phyloP scores from a whole-genome alignment of 2,113 vertebrate species.

The Arizona elegans region DNA sequence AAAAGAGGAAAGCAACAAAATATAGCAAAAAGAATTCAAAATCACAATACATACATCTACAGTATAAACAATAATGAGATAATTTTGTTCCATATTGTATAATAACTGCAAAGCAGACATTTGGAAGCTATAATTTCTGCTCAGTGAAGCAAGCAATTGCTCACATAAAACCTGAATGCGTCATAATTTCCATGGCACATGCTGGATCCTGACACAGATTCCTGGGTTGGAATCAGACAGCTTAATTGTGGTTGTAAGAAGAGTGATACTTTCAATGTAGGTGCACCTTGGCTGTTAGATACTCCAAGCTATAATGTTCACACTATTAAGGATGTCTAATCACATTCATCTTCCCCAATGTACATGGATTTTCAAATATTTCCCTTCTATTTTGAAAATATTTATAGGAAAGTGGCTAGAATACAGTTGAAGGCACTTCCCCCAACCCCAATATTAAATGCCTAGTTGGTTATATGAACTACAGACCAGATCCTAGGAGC shows the following conservation, averaged over 20 bases:
- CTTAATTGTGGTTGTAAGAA: background rate
- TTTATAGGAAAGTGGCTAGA: background rate
- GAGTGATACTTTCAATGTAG: background rate
- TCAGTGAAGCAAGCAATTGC: slow-evolving; percentile 26
- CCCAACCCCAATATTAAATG: background rate
- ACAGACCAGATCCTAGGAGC: background rate
- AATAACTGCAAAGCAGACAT: background rate
- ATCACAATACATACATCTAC: background rate
- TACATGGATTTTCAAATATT: background rate
- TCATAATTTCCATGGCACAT: slow-evolving; percentile 4
- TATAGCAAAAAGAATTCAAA: background rate
- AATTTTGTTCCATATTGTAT: background rate
- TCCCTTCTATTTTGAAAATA: background rate
- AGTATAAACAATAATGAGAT: background rate
- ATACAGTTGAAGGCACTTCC: background rate
- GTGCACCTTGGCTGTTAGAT: background rate
- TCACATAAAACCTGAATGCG: slow-evolving; percentile 19
- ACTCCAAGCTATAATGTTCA: background rate
- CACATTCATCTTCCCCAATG: background rate
- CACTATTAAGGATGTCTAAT: too few relatives aligned
- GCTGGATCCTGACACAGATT: background rate
- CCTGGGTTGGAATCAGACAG: background rate
- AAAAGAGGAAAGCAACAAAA: background rate
- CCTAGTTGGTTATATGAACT: background rate
- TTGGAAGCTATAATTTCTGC: slow-evolving; percentile 29